phyloP scores from a whole-genome alignment of 2,888 invertebrate genomes.

The Margaritifera margaritifera region DNA sequence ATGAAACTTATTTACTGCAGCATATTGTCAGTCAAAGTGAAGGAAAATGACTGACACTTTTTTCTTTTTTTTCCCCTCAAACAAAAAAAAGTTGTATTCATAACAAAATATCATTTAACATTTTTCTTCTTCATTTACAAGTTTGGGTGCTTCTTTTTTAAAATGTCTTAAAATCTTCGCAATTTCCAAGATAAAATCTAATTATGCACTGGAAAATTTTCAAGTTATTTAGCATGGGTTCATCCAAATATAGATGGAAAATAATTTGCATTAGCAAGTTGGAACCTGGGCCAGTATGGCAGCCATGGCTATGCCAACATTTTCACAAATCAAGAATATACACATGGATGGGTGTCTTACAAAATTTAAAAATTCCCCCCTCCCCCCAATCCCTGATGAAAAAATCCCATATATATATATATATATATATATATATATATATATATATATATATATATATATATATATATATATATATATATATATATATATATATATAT shows the following conservation, averaged over 20 bases:
- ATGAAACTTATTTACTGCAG: no score
- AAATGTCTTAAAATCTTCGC: neutral
- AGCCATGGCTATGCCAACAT: neutral
- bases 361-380: no score
- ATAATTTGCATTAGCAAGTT: neutral
- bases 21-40: no score
- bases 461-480: conserved; percentile 5
- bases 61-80: no score
- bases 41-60: no score
- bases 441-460: conserved; percentile 5
- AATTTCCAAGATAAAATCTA: neutral
- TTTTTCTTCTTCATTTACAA: neutral
- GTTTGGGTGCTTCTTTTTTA: neutral
- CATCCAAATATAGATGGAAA: neutral
- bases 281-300: neutral
- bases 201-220: no score
- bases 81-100: neutral
- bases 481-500: no score
- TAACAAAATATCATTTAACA: neutral
- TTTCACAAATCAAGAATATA: neutral
- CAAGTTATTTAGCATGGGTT: no score
- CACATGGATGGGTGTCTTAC: no score
- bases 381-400: no score
- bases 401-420: neutral
- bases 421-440: conserved; percentile 4